Evolutionary conservation across 2,113 vertebrate species (phyloP), one percentile per base, ranked within the genome.

Genomic region (Sula dactylatra): DNA sequence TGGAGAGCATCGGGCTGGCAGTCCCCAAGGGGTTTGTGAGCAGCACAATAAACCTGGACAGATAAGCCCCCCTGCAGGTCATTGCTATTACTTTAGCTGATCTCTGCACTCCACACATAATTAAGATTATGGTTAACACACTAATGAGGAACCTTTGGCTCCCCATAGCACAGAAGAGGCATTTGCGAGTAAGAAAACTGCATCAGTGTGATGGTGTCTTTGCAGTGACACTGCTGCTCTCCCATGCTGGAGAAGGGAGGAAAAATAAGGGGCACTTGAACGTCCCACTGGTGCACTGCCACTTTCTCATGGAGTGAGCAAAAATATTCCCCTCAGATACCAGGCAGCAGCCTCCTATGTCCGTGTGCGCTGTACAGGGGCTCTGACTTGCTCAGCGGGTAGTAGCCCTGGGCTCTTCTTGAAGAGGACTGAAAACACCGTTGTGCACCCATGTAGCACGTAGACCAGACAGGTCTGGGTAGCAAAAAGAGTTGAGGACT

Each of bases 51-150:
- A 96, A 90, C 42, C 70, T 78, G 74, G 25, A 86, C 64, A 84
- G 71, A 93, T 82, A 91, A 95, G 79, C 90, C 90, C 88, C 93
- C 76, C 91, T 93, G 73, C 92, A 90, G 93, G 91, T 84, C 91
- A 58, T 62, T 82, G 90, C 73, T 97, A 72, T 87, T 94, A 87
- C 54, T 95, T 87, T 93, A 82, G 52, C 73, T 66, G 47, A 55
- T 83, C 64, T 83, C 52, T 0, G 0, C 59, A 6, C 55, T 92
- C 80, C n/a, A n/a, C n/a, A n/a, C n/a, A n/a, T n/a, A n/a, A 31
- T 93, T 81, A 94, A 34, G 65, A 45, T 78, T 59, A 44, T 55
- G 64, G 73, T 74, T 64, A 82, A 84, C 66, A 67, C 49, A 26
- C 20, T 88, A 90, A 90, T 59, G 58, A 86, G 58, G 65, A 31